Evolutionary conservation across 2,113 vertebrate genomes (phyloP).

Genomic region (Sinocyclocheilus anophthalmus): DNA sequence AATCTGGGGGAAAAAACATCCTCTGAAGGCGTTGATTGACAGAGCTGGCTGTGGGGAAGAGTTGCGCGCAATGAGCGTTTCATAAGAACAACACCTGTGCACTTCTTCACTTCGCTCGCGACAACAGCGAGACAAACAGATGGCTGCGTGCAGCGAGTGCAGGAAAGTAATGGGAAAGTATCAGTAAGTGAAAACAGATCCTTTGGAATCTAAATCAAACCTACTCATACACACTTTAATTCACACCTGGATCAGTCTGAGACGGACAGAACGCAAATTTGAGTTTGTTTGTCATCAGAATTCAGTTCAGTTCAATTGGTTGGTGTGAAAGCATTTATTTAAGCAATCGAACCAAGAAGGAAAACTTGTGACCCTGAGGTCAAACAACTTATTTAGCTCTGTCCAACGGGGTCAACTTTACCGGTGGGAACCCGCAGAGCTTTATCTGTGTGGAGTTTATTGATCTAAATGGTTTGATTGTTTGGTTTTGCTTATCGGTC

Average conservation of each 20-base stretch:
- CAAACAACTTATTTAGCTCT: background rate
- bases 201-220: constrained; percentile 29
- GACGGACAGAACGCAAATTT: constrained; percentile 36
- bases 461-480: constrained; percentile 65
- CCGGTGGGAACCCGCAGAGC: background rate
- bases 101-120: background rate
- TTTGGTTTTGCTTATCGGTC: constrained; percentile 65
- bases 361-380: constrained; percentile 9
- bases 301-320: background rate
- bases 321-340: background rate
- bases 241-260: background rate
- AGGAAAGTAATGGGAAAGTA: background rate
- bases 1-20: constrained; percentile 10
- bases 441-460: constrained; percentile 50
- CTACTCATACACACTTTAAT: constrained; percentile 2
- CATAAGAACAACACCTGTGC: constrained; percentile 20
- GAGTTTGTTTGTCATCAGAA: constrained; percentile 9
- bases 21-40: constrained; percentile 20
- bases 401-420: background rate
- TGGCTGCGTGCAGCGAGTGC: background rate
- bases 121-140: background rate
- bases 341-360: background rate
- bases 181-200: constrained; percentile 29
- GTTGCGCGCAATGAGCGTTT: background rate
- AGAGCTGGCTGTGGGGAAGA: constrained; percentile 17